phyloP scores from a whole-genome alignment of 2,797 vertebrate species.

The Takifugu ocellatus region DNA sequence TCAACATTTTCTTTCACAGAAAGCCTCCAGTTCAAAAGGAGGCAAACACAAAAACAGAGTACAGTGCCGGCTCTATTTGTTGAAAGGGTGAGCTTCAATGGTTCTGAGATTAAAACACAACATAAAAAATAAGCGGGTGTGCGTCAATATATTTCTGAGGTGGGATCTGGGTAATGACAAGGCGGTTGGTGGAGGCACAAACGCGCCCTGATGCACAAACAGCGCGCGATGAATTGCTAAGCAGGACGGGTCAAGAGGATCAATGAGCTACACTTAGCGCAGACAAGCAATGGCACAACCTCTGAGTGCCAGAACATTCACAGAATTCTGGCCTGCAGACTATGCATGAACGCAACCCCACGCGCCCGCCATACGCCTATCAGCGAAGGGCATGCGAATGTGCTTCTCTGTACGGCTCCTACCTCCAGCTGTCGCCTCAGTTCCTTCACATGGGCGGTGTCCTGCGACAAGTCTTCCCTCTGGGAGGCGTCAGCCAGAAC shows the following conservation, averaged over 20 bases:
- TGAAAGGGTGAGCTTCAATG: constrained; percentile 24
- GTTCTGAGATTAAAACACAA: constrained; percentile 40
- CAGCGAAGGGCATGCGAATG: constrained; percentile 15
- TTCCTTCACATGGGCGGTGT: constrained; percentile 75
- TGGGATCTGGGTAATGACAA: constrained; percentile 53
- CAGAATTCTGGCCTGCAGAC: constrained; percentile 35
- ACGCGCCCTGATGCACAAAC: constrained; percentile 6
- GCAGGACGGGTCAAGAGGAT: constrained; percentile 35
- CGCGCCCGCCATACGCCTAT: constrained; percentile 4
- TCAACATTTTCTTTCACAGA: constrained; percentile 4
- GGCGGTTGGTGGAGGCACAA: constrained; percentile 26
- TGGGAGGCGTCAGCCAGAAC: constrained; percentile 87
- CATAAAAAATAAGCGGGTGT: constrained; percentile 35
- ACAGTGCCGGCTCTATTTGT: not conserved
- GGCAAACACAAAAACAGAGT: constrained; percentile 3
- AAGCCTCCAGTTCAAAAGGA: constrained; percentile 5
- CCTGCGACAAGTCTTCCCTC: constrained; percentile 84
- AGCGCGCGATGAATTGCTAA: constrained; percentile 26
- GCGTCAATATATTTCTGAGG: constrained; percentile 42
- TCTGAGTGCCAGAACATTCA: constrained; percentile 28
- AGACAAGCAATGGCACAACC: constrained; percentile 37
- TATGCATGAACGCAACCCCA: constrained; percentile 10
- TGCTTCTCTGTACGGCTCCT: constrained; percentile 63
- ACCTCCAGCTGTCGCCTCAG: constrained; percentile 88
- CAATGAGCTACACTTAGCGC: constrained; percentile 44